phyloP scores from a whole-genome alignment of 2,888 invertebrate genomes.

The Omphaloscelis lunosa region DNA sequence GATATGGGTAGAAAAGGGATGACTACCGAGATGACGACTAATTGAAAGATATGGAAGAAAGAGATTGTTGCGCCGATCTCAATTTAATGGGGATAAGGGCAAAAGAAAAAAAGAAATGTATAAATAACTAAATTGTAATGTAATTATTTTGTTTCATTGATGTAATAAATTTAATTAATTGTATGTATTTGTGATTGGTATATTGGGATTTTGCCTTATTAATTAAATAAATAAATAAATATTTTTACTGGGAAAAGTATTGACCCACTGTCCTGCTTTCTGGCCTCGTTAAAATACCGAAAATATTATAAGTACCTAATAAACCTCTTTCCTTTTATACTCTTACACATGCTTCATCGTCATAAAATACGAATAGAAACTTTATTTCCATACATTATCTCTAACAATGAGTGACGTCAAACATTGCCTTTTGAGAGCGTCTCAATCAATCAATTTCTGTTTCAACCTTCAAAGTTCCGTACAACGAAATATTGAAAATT shows the following conservation, averaged over 20 bases:
- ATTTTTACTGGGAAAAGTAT: neutral
- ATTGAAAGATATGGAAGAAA: too few species aligned
- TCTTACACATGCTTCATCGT: conserved; percentile 28
- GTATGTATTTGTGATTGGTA: too few species aligned
- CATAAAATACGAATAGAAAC: conserved; percentile 38
- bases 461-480: conserved; percentile 59
- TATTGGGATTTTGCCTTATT: too few species aligned
- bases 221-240: neutral
- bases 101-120: neutral
- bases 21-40: too few species aligned
- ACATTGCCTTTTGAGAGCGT: conserved; percentile 49
- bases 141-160: too few species aligned
- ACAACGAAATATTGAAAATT: conserved; percentile 26
- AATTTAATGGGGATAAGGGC: neutral
- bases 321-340: conserved; percentile 10
- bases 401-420: conserved; percentile 56
- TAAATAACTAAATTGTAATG: too few species aligned
- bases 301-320: neutral
- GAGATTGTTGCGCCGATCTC: neutral
- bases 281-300: neutral
- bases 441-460: conserved; percentile 62
- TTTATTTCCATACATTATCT: conserved; percentile 55
- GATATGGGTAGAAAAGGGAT: too few species aligned
- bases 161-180: too few species aligned
- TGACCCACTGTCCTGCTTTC: neutral